A percentile compares a stretch with the other conserved stretches of the same genome.
These are phyloP conservation scores for Drosophila nr. fundita DNA, from an alignment of 2,888 invertebrate genomes.

Conservation along the genomic window DNA sequence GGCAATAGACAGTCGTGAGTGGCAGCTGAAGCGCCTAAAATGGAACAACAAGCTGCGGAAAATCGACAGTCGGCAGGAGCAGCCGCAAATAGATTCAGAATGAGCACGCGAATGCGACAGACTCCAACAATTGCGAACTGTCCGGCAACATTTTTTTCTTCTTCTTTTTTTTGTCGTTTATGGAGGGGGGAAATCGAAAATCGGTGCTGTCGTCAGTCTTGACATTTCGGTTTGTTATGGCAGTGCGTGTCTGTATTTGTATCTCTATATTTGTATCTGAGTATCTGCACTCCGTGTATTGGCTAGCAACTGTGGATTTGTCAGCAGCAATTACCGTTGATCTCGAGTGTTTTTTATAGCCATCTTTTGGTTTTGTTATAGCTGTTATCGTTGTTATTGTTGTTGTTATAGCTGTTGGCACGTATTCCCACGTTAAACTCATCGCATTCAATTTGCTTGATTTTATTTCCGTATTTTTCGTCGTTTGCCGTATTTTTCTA, in stretches of 20 bases:
- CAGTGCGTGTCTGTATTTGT: constrained; percentile 39
- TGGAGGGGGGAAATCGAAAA: constrained; percentile 10
- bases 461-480: constrained; percentile 68
- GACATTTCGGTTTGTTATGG: constrained; percentile 68
- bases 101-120: constrained; percentile 57
- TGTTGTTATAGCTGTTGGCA: constrained; percentile 63
- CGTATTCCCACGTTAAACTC: constrained; percentile 74
- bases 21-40: constrained; percentile 87
- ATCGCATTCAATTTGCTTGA: constrained; percentile 78
- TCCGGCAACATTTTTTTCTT: constrained; percentile 36
- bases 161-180: neutral
- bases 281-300: constrained; percentile 15
- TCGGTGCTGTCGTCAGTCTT: constrained; percentile 45
- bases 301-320: constrained; percentile 61
- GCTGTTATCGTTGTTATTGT: constrained; percentile 12
- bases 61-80: constrained; percentile 6
- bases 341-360: constrained; percentile 72
- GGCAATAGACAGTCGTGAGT: constrained; percentile 60
- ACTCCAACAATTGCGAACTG: constrained; percentile 60
- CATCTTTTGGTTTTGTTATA: constrained; percentile 31
- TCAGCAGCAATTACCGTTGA: constrained; percentile 77
- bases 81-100: constrained; percentile 85
- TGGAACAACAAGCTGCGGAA: constrained; percentile 56
- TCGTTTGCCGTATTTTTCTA: constrained; percentile 28
- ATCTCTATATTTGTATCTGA: constrained; percentile 11